phyloP scores from a whole-genome alignment of 2,113 vertebrate genomes.

The Crocuta crocuta region DNA sequence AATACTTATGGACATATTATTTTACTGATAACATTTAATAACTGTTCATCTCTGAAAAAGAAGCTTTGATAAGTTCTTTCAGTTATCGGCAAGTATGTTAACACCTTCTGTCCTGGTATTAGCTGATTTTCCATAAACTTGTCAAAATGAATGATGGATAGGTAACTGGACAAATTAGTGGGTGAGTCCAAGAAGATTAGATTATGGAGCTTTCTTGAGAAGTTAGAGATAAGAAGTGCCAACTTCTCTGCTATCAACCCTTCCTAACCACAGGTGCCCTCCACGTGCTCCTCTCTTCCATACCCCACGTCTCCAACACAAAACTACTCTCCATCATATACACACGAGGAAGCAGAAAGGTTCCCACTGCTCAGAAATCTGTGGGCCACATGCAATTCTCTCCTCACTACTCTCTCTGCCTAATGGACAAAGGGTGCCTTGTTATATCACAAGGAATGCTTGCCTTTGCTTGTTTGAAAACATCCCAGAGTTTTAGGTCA shows the following conservation, averaged over 20 bases:
- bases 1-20: not conserved
- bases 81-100: not conserved
- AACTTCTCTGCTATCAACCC: not conserved
- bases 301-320: not conserved
- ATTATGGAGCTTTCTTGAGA: not conserved
- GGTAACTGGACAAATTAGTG: not conserved
- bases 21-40: not conserved
- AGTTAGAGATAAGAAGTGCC: not conserved
- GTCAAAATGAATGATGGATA: not conserved
- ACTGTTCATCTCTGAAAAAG: not conserved
- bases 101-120: not conserved
- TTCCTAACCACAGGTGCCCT: no score
- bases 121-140: not conserved
- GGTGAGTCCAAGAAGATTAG: not conserved
- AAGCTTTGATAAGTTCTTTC: not conserved
- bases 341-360: accelerated
- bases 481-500: not conserved
- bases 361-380: accelerated
- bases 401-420: not conserved
- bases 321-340: not conserved
- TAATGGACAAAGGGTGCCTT: not conserved
- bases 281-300: not conserved
- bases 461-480: not conserved
- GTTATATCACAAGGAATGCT: not conserved
- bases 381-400: not conserved